Conservation (phyloP, 2,888 invertebrate genomes). For the Unio delphinus region DNA sequence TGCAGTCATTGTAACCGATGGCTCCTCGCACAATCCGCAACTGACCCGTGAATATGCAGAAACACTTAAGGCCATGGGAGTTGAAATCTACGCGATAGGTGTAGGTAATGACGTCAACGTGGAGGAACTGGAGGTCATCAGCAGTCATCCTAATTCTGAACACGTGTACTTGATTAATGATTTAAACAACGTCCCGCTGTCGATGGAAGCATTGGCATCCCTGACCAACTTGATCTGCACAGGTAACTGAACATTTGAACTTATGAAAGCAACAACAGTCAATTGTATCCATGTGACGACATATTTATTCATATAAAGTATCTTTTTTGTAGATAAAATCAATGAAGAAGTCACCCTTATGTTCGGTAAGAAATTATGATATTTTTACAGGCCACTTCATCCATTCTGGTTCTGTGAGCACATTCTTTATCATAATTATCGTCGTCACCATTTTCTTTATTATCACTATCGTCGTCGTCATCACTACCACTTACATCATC, state of each 20-base stretch:
- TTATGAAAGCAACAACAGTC: no score
- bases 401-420: not conserved
- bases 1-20: conserved; percentile 29
- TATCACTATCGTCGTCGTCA: not conserved
- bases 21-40: conserved; percentile 21
- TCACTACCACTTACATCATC: not conserved
- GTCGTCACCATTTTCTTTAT: conserved; percentile 1
- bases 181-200: no score
- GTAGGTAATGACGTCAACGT: conserved; percentile 35
- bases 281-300: no score
- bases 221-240: no score
- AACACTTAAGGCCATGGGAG: conserved; percentile 20
- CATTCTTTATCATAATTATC: not conserved
- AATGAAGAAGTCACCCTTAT: no score
- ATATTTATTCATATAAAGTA: no score
- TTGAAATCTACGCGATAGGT: conserved; percentile 24
- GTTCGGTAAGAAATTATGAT: no score
- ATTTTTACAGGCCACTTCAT: no score
- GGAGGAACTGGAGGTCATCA: conserved; percentile 21
- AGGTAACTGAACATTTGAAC: no score
- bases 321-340: no score
- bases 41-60: conserved; percentile 19
- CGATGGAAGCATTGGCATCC: no score
- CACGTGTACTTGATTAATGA: conserved; percentile 2
- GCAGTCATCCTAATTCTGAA: conserved; percentile 27